Conservation (phyloP, 2,797 vertebrate genomes). For the Erethizon dorsatum region DNA sequence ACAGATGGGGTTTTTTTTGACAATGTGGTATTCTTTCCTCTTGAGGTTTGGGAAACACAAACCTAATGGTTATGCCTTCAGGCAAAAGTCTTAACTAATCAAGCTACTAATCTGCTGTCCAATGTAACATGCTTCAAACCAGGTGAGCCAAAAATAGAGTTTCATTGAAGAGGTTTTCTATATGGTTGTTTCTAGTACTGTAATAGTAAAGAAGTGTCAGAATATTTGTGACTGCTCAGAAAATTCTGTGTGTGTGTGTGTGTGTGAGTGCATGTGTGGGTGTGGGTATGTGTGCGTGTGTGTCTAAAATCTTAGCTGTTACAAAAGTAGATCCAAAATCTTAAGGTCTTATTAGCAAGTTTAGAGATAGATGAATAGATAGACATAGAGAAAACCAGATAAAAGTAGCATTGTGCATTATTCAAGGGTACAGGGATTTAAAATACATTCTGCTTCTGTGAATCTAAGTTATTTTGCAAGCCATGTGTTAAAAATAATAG, state of each 20-base stretch:
- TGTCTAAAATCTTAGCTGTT: not conserved
- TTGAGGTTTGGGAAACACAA: slow-evolving; percentile 48
- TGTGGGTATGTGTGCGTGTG: fast-evolving
- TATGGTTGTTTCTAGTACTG: not conserved
- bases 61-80: slow-evolving; percentile 59
- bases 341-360: not conserved
- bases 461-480: slow-evolving; percentile 36
- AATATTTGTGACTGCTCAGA: not conserved
- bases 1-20: not conserved
- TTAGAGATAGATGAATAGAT: not conserved
- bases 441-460: slow-evolving; percentile 40
- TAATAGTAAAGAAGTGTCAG: not conserved
- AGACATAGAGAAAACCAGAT: no score
- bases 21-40: not conserved
- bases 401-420: not conserved
- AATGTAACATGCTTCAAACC: slow-evolving; percentile 42
- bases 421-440: slow-evolving; percentile 6
- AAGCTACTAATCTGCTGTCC: slow-evolving; percentile 77
- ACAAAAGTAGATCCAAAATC: slow-evolving; percentile 24
- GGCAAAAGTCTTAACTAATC: slow-evolving; percentile 80
- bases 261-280: not conserved
- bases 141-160: slow-evolving; percentile 19
- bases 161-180: slow-evolving; percentile 36
- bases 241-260: not conserved
- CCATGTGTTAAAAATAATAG: slow-evolving; percentile 36